Percentiles rank a stretch among this genome's conserved stretches.
phyloP scores from a whole-genome alignment of 2,888 invertebrate species.

The Philereme vetulata region DNA sequence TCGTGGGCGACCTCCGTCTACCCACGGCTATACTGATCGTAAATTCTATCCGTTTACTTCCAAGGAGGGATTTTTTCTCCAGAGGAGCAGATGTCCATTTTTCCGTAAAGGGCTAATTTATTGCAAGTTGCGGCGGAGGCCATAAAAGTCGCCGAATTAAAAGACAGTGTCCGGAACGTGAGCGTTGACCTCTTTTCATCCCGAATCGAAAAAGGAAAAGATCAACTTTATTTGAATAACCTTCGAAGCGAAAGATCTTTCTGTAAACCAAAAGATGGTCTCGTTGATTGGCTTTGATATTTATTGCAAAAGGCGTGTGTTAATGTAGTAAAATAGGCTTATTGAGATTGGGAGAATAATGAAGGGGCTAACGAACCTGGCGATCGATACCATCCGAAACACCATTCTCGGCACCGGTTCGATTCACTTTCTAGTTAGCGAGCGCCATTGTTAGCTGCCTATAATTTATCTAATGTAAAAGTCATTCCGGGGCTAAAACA shows the following conservation, averaged over 20 bases:
- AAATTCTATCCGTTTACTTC: slow-evolving; percentile 81
- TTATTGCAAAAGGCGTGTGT: slow-evolving; percentile 39
- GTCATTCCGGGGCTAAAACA: slow-evolving; percentile 55
- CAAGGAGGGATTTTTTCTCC: slow-evolving; percentile 69
- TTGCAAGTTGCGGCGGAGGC: slow-evolving; percentile 70
- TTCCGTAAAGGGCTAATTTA: slow-evolving; percentile 78
- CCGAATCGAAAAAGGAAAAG: slow-evolving; percentile 36
- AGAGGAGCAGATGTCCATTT: slow-evolving; percentile 78
- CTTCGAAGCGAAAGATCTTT: slow-evolving; percentile 34
- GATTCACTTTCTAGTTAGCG: slow-evolving; percentile 77
- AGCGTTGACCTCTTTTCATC: slow-evolving; percentile 61
- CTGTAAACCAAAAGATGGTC: slow-evolving; percentile 36
- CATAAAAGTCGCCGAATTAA: slow-evolving; percentile 73
- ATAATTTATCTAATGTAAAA: slow-evolving; percentile 74
- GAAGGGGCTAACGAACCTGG: slow-evolving; percentile 68
- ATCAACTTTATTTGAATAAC: slow-evolving; percentile 41
- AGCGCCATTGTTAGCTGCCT: slow-evolving; percentile 69
- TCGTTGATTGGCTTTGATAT: slow-evolving; percentile 39
- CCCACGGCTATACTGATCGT: slow-evolving; percentile 79
- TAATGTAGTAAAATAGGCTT: slow-evolving; percentile 55
- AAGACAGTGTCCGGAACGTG: slow-evolving; percentile 62
- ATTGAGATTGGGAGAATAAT: slow-evolving; percentile 73
- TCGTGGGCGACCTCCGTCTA: slow-evolving; percentile 75
- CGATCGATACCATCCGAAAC: slow-evolving; percentile 74
- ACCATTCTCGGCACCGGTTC: slow-evolving; percentile 66